These are phyloP conservation scores for Eretmochelys imbricata DNA, from an alignment of 2,113 vertebrate genomes.

Conservation along the genomic window DNA sequence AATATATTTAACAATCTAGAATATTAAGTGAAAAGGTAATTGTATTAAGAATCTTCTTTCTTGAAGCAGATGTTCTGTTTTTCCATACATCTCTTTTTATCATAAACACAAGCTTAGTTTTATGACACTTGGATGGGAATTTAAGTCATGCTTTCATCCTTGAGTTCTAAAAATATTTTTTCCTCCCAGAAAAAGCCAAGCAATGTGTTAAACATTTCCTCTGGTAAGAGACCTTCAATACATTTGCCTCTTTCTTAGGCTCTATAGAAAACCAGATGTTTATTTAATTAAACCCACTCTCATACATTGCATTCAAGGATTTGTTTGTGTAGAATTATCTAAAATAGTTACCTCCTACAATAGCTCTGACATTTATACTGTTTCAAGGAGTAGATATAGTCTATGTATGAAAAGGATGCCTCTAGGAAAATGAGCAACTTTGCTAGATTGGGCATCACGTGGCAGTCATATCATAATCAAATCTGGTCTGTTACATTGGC, in stretches of 20 bases:
- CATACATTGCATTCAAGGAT: conserved; percentile 36
- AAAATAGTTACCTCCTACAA: conserved; percentile 14
- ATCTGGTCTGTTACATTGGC: neutral
- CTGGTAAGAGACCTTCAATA: conserved; percentile 79
- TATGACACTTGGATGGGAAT: conserved; percentile 77
- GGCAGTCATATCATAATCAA: neutral
- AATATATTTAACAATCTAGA: conserved; percentile 33
- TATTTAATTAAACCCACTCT: conserved; percentile 77
- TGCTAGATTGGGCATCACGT: neutral
- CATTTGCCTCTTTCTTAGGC: conserved; percentile 65
- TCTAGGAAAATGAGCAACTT: neutral
- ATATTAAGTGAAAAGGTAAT: conserved; percentile 56
- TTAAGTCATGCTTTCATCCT: conserved; percentile 80
- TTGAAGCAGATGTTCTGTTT: conserved; percentile 57
- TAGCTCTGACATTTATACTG: neutral
- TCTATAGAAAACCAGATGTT: conserved; percentile 82
- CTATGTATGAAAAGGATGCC: neutral
- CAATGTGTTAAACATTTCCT: conserved; percentile 85
- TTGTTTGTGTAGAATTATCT: conserved; percentile 43
- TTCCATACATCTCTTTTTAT: conserved; percentile 68
- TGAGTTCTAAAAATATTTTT: conserved; percentile 83
- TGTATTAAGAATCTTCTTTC: conserved; percentile 34
- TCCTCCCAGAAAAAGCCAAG: conserved; percentile 69
- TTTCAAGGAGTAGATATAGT: conserved; percentile 9
- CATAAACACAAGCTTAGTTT: conserved; percentile 72